Percentiles rank a stretch among this genome's conserved stretches.
Evolutionary conservation across 2,113 vertebrate genomes (phyloP).

Genomic region (human (Homo sapiens)): GRCh38 chr7:121519001-121519500

Average conservation of each 20-base stretch:
- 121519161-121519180: not conserved
- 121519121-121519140: not conserved
- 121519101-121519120: not conserved
- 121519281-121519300: not conserved
- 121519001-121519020: not conserved
- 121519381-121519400: not conserved
- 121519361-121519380: not conserved
- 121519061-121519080: not conserved
- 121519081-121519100: not conserved
- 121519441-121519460: not conserved
- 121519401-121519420: not conserved
- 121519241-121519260: not conserved
- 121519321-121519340: not conserved
- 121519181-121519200: not conserved
- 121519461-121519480: not conserved
- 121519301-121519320: not conserved
- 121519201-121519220: not conserved
- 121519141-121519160: not conserved
- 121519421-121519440: not conserved
- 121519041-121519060: not conserved
- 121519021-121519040: not conserved
- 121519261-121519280: not conserved
- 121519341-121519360: not conserved
- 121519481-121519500: not conserved
- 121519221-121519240: not conserved